These are phyloP conservation scores for Stomatorhinus ivindoensis DNA, from an alignment of 2,113 vertebrate genomes.

Conservation along the genomic window DNA sequence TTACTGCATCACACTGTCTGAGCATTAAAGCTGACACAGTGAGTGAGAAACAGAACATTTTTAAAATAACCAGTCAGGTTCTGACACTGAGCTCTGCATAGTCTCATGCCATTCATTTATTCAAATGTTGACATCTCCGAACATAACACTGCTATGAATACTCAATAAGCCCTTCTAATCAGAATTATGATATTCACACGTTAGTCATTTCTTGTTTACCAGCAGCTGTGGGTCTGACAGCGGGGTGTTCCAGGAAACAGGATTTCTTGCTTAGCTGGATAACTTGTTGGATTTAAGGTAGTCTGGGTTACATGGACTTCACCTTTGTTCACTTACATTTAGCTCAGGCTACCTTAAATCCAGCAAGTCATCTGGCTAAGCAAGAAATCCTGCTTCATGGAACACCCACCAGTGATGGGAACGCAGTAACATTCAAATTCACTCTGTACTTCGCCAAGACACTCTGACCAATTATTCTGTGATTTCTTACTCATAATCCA, in stretches of 20 bases:
- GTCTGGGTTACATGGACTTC: background rate
- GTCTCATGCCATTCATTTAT: background rate
- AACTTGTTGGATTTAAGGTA: background rate
- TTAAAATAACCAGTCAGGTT: background rate
- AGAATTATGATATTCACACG: background rate
- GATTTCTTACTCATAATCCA: background rate
- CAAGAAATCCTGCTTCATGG: background rate
- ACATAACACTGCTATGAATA: background rate
- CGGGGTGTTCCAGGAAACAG: background rate
- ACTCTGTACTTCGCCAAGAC: background rate
- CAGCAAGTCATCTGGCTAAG: background rate
- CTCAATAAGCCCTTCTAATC: background rate
- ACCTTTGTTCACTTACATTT: background rate
- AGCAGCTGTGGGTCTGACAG: background rate
- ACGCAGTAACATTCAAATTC: background rate
- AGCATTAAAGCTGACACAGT: background rate
- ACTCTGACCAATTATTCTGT: background rate
- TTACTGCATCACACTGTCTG: background rate
- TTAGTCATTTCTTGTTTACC: background rate
- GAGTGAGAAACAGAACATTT: background rate
- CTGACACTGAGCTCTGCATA: background rate
- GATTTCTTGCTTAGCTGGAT: background rate
- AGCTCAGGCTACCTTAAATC: background rate
- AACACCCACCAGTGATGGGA: background rate
- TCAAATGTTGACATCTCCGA: background rate